Conservation (phyloP, 2,113 vertebrate genomes). For the Bostrychus sinensis region DNA sequence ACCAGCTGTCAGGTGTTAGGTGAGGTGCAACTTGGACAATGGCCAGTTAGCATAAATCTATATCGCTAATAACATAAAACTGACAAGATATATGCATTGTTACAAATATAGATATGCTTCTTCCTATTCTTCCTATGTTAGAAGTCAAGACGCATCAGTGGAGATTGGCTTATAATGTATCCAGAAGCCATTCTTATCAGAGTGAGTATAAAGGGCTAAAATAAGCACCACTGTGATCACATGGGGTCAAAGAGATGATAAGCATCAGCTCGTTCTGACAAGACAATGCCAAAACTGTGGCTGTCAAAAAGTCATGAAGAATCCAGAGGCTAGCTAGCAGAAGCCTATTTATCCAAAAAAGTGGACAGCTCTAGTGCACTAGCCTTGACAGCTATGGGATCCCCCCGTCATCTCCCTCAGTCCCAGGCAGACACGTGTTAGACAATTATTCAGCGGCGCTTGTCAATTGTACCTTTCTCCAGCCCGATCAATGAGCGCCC, state of each 20-base stretch:
- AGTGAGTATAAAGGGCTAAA: constrained; percentile 33
- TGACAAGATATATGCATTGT: background rate
- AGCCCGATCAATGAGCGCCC: constrained; percentile 71
- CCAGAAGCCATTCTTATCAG: constrained; percentile 11
- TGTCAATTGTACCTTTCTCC: constrained; percentile 78
- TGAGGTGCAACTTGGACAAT: too few relatives aligned
- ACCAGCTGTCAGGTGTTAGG: too few relatives aligned
- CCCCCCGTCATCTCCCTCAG: constrained; percentile 61
- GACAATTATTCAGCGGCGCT: constrained; percentile 73
- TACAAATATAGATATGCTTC: background rate
- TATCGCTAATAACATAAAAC: too few relatives aligned
- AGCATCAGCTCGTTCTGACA: constrained; percentile 19
- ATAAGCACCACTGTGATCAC: constrained; percentile 25
- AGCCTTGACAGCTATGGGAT: constrained; percentile 65
- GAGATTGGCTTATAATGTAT: background rate
- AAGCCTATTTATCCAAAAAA: constrained; percentile 56
- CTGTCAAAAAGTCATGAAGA: constrained; percentile 55
- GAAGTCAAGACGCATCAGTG: background rate
- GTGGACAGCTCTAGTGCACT: constrained; percentile 54
- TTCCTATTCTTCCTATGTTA: constrained; percentile 1
- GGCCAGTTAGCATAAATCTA: background rate
- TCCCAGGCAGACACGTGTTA: constrained; percentile 37
- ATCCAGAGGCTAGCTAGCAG: constrained; percentile 43
- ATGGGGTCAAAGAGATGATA: constrained; percentile 39
- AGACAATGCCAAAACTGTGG: constrained; percentile 44